These are phyloP conservation scores for Ia io DNA, from an alignment of 2,113 vertebrate genomes.

Conservation along the genomic window DNA sequence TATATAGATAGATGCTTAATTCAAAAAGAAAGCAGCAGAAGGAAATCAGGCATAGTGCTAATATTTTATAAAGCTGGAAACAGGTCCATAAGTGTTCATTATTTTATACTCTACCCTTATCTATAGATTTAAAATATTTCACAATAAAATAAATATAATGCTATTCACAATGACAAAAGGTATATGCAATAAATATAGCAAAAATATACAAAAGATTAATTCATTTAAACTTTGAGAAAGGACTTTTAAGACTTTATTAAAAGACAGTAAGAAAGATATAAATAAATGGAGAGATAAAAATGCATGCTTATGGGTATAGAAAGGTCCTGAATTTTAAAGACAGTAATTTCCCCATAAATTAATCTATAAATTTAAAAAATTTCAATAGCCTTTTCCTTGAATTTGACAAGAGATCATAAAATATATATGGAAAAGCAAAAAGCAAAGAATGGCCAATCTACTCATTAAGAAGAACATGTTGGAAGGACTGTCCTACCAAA, in stretches of 20 bases:
- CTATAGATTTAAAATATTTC: background rate
- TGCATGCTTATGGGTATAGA: background rate
- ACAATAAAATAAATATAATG: background rate
- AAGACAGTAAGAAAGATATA: background rate
- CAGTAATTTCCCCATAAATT: background rate
- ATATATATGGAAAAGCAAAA: background rate
- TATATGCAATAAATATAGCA: background rate
- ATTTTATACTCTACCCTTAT: background rate
- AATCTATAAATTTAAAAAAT: background rate
- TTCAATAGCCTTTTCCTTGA: background rate
- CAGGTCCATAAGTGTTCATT: background rate
- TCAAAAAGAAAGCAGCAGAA: background rate
- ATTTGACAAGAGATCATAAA: background rate
- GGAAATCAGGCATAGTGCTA: background rate
- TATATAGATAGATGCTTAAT: background rate
- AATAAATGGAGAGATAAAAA: background rate
- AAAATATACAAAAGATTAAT: slow-evolving; percentile 2
- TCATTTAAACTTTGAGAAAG: background rate
- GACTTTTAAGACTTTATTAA: slow-evolving; percentile 1
- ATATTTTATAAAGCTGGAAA: background rate
- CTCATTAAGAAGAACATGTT: background rate
- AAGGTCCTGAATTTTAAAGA: background rate
- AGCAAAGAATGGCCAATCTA: background rate
- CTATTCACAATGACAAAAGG: background rate
- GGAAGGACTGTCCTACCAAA: background rate